Percentiles rank a stretch among this genome's conserved stretches.
Conservation (phyloP, 1,140 invertebrate genomes). For the Heliconius eleuchia region DNA sequence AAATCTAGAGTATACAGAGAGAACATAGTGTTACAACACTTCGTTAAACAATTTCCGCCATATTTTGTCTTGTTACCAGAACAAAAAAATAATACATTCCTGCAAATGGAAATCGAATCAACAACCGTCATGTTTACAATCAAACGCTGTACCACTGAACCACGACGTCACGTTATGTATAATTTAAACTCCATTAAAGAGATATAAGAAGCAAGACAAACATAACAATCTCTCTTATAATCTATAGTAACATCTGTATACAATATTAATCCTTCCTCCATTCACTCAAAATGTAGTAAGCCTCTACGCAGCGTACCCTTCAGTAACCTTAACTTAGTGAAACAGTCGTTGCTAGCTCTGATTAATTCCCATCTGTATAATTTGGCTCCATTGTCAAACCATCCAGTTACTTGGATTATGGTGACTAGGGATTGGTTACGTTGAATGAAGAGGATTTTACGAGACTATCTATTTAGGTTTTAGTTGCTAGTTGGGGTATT, state of each 20-base stretch:
- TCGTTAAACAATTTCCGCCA: background rate
- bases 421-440: slow-evolving; percentile 33
- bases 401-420: slow-evolving; percentile 38
- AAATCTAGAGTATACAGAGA: background rate
- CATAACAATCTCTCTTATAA: background rate
- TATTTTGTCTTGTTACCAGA: background rate
- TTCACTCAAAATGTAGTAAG: slow-evolving; percentile 36
- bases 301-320: slow-evolving; percentile 26
- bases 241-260: slow-evolving; percentile 18
- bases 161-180: background rate
- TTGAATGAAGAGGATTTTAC: slow-evolving; percentile 30
- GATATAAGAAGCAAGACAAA: background rate
- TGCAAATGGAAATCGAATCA: too few relatives aligned
- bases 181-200: background rate
- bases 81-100: background rate
- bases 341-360: slow-evolving; percentile 41
- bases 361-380: slow-evolving; percentile 58
- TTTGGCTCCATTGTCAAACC: slow-evolving; percentile 51
- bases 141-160: background rate
- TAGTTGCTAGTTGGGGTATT: background rate
- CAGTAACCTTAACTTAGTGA: slow-evolving; percentile 38
- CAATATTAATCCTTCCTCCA: slow-evolving; percentile 31
- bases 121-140: too few relatives aligned
- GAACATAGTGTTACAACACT: background rate
- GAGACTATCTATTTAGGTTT: slow-evolving; percentile 14